phyloP scores from a whole-genome alignment of 2,113 vertebrate genomes.

The Eulemur rufifrons region DNA sequence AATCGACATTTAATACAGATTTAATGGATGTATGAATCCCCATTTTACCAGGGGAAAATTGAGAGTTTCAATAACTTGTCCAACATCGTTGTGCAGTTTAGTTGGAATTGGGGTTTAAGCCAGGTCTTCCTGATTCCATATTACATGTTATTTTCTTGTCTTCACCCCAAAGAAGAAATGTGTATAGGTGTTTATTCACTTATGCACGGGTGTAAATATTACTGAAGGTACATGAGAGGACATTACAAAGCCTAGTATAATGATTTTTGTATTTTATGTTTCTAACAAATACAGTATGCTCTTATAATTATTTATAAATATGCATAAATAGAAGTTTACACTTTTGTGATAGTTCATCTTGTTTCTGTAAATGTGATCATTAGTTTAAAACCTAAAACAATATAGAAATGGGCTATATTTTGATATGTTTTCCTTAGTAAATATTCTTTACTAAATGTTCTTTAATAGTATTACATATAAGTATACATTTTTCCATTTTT shows the following conservation, averaged over 20 bases:
- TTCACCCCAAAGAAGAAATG: background rate
- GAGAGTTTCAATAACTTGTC: background rate
- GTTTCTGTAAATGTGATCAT: slow-evolving; percentile 2
- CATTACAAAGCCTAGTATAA: background rate
- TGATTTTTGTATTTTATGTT: background rate
- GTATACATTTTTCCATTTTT: background rate
- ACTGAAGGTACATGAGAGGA: background rate
- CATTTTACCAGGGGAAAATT: background rate
- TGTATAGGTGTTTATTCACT: background rate
- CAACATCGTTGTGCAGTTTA: background rate
- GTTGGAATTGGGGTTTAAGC: background rate
- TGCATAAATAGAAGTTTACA: background rate
- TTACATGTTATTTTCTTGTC: slow-evolving; percentile 18
- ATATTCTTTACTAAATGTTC: background rate
- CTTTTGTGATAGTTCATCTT: background rate
- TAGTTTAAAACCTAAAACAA: slow-evolving; percentile 26
- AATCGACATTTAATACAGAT: background rate
- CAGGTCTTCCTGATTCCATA: background rate
- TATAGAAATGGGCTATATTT: background rate
- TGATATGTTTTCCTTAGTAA: background rate
- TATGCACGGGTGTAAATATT: background rate
- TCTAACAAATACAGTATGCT: background rate
- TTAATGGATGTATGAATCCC: background rate
- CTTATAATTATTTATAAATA: background rate
- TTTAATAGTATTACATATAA: background rate